phyloP scores from a whole-genome alignment of 2,113 vertebrate genomes.

The Dolichallabes microphthalmus region DNA sequence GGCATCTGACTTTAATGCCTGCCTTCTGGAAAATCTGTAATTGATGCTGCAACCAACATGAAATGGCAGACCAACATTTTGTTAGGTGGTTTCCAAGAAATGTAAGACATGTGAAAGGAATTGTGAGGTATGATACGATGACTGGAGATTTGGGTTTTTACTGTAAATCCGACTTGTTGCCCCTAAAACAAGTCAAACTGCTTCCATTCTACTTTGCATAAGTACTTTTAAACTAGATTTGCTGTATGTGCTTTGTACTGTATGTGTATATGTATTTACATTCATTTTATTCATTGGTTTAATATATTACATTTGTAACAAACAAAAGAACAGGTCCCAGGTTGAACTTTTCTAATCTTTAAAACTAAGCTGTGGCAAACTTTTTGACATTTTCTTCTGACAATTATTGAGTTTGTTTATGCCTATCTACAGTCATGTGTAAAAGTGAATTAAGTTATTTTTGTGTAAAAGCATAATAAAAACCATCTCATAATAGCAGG shows the following conservation, averaged over 20 bases:
- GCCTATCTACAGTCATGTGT: neutral
- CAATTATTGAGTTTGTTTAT: neutral
- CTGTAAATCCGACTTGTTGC: neutral
- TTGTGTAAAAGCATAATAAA: no score
- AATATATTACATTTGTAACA: neutral
- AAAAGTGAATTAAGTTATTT: no score
- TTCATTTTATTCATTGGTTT: neutral
- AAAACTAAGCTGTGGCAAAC: no score
- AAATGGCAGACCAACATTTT: neutral
- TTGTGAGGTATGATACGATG: neutral
- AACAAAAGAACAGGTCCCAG: neutral
- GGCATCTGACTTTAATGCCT: neutral
- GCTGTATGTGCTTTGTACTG: neutral
- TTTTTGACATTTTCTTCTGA: no score
- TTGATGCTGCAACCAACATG: no score
- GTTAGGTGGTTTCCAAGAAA: neutral
- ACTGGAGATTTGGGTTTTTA: neutral
- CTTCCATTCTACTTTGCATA: neutral
- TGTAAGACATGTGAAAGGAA: neutral
- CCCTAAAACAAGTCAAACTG: slow-evolving; percentile 6
- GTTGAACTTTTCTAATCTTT: neutral
- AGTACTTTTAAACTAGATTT: neutral
- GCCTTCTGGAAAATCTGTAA: neutral
- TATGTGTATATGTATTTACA: neutral
- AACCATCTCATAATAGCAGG: no score